Conservation (phyloP, 2,113 vertebrate genomes). For the Lepisosteus osseus region DNA sequence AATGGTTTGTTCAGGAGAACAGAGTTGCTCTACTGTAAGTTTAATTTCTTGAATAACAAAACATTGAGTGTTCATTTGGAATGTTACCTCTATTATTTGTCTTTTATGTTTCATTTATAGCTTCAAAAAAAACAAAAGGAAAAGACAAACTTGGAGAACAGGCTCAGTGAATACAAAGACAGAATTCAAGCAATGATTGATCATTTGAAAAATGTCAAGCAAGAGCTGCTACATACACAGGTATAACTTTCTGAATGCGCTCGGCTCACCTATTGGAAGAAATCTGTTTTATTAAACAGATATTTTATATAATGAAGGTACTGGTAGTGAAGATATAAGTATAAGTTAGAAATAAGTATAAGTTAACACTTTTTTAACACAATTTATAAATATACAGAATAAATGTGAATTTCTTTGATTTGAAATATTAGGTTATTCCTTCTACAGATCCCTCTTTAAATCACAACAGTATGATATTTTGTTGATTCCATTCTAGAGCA, state of each 20-base stretch:
- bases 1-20: neutral
- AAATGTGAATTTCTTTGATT: too few relatives aligned
- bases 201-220: constrained; percentile 71
- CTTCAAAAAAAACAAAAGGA: constrained; percentile 68
- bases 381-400: too few relatives aligned
- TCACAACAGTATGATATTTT: too few relatives aligned
- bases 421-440: too few relatives aligned
- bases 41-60: neutral
- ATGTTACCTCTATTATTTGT: neutral
- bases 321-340: too few relatives aligned
- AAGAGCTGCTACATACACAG: constrained; percentile 76
- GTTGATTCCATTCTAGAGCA: too few relatives aligned
- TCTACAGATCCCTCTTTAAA: too few relatives aligned
- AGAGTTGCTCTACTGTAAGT: neutral
- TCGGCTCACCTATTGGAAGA: neutral
- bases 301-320: neutral
- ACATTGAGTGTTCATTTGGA: neutral
- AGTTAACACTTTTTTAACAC: neutral
- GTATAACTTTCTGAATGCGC: constrained; percentile 48
- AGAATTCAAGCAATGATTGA: constrained; percentile 59
- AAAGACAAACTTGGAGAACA: constrained; percentile 58
- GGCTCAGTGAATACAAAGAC: constrained; percentile 61
- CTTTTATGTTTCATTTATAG: constrained; percentile 51
- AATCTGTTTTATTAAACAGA: neutral
- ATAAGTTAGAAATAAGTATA: neutral